Conservation (phyloP, 2,113 vertebrate genomes). For the Polypterus senegalus region DNA sequence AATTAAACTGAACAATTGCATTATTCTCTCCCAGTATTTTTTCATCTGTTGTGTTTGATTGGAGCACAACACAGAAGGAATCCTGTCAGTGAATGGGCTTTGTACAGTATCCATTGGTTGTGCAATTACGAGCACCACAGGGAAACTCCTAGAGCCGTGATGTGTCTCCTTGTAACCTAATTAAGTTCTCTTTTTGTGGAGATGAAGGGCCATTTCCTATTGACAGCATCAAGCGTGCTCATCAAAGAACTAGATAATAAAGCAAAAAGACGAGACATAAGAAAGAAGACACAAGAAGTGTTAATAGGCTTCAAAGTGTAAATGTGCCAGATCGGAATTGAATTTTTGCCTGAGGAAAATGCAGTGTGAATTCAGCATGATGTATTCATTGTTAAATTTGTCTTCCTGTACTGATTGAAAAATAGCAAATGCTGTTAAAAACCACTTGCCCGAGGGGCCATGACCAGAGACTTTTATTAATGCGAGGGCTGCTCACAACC, state of each 20-base stretch:
- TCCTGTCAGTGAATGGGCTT: too few species aligned
- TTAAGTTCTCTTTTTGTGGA: conserved; percentile 37
- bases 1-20: too few species aligned
- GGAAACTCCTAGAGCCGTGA: conserved; percentile 13
- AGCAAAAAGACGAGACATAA: conserved; percentile 1
- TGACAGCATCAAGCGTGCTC: conserved; percentile 27
- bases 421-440: conserved; percentile 37
- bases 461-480: neutral
- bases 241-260: conserved; percentile 30
- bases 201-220: conserved; percentile 38
- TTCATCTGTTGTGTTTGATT: too few species aligned
- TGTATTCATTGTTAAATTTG: conserved; percentile 42
- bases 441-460: conserved; percentile 22
- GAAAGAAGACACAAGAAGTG: conserved; percentile 23
- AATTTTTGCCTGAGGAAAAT: conserved; percentile 46
- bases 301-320: conserved; percentile 45
- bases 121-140: too few species aligned
- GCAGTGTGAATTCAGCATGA: conserved; percentile 41
- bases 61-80: too few species aligned
- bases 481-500: too few species aligned
- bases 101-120: too few species aligned
- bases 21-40: too few species aligned
- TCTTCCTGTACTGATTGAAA: conserved; percentile 33
- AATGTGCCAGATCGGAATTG: conserved; percentile 48
- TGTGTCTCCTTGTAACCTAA: conserved; percentile 40